A percentile compares a stretch with the other conserved stretches of the same genome.
Evolutionary conservation across 2,888 invertebrate species (phyloP).

Genomic region (Polydrusus tereticollis): DNA sequence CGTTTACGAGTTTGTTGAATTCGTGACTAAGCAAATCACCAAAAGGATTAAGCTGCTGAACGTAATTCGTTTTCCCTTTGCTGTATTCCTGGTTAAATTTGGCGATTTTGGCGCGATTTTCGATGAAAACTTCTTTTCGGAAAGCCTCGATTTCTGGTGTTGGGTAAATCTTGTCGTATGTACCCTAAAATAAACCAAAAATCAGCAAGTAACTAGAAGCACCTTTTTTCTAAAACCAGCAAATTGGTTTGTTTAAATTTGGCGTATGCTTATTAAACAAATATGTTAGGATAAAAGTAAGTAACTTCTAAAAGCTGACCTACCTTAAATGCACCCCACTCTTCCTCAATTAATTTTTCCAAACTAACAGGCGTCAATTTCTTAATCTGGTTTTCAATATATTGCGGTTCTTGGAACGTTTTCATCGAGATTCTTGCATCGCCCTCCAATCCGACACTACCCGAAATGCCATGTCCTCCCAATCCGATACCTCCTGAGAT

Average conservation of each 20-base stretch:
- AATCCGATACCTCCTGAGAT: not conserved
- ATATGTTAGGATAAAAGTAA: too few relatives aligned
- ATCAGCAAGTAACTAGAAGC: not conserved
- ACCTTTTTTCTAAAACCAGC: too few relatives aligned
- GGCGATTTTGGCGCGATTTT: slow-evolving; percentile 63
- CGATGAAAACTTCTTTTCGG: slow-evolving; percentile 63
- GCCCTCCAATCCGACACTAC: not conserved
- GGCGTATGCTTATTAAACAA: too few relatives aligned
- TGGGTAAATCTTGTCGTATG: slow-evolving; percentile 62
- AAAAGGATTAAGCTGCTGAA: slow-evolving; percentile 62
- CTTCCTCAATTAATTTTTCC: slow-evolving; percentile 77
- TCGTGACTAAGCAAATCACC: slow-evolving; percentile 64
- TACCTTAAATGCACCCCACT: slow-evolving; percentile 86
- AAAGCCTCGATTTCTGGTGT: slow-evolving; percentile 59
- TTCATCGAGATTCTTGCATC: slow-evolving; percentile 35
- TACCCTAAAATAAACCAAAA: slow-evolving; percentile 54
- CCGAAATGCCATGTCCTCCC: not conserved
- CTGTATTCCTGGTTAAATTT: slow-evolving; percentile 63
- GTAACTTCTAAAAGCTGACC: not conserved
- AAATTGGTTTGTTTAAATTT: too few relatives aligned
- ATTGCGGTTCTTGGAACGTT: slow-evolving; percentile 32
- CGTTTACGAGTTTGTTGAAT: slow-evolving; percentile 62
- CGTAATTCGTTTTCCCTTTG: slow-evolving; percentile 58
- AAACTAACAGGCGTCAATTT: slow-evolving; percentile 40
- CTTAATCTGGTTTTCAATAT: slow-evolving; percentile 31